phyloP scores from a whole-genome alignment of 2,888 invertebrate species.

The Mayetiola destructor region DNA sequence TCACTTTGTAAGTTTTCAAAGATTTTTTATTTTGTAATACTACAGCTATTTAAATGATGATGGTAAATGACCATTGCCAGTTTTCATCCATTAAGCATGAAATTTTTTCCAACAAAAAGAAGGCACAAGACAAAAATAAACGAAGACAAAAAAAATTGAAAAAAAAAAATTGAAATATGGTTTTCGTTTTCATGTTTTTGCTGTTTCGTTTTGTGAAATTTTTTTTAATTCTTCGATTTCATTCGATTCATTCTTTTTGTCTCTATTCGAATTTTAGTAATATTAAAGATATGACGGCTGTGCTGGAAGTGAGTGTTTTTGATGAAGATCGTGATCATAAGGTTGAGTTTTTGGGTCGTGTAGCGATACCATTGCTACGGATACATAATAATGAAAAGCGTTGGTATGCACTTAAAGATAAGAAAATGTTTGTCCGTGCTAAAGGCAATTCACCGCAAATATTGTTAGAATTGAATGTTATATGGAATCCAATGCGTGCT shows the following conservation, averaged over 20 bases:
- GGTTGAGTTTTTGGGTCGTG: slow-evolving; percentile 90
- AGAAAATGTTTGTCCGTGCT: slow-evolving; percentile 76
- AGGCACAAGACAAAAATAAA: no score
- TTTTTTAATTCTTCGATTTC: background rate
- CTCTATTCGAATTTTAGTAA: slow-evolving; percentile 55
- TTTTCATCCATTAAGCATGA: background rate
- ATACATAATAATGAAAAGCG: slow-evolving; percentile 81
- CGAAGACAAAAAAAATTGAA: background rate
- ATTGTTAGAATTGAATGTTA: slow-evolving; percentile 74
- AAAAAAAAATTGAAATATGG: background rate
- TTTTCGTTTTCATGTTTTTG: background rate
- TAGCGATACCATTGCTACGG: slow-evolving; percentile 72
- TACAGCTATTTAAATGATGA: background rate
- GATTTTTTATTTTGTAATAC: background rate
- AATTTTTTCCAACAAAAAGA: background rate
- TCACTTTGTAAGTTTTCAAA: slow-evolving; percentile 67
- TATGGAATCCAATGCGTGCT: slow-evolving; percentile 88
- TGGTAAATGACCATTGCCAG: background rate
- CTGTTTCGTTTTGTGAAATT: background rate
- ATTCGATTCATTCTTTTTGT: slow-evolving; percentile 12
- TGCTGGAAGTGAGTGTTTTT: slow-evolving; percentile 87
- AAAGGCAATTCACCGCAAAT: slow-evolving; percentile 87
- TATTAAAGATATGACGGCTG: slow-evolving; percentile 90
- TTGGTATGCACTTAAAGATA: slow-evolving; percentile 95
- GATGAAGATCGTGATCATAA: slow-evolving; percentile 98